phyloP scores from a whole-genome alignment of 2,113 vertebrate genomes.

The mouse (Mus musculus) region GRCm39 chr2:17830501-17831000 shows the following conservation, averaged over 20 bases:
- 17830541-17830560: neutral
- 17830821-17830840: neutral
- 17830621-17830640: too few species aligned
- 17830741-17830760: neutral
- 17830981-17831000: neutral
- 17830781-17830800: constrained; percentile 20
- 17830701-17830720: neutral
- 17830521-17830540: constrained; percentile 18
- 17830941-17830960: neutral
- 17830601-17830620: neutral
- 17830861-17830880: neutral
- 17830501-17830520: constrained; percentile 12
- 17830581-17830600: constrained; percentile 29
- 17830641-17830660: neutral
- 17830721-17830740: neutral
- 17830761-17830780: neutral
- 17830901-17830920: neutral
- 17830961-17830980: neutral
- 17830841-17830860: neutral
- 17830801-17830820: neutral
- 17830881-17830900: neutral
- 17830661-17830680: neutral
- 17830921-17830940: neutral
- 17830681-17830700: constrained; percentile 24
- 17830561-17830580: constrained; percentile 23